Conservation (phyloP, 2,113 vertebrate species). For the Pachyramphus minor region DNA sequence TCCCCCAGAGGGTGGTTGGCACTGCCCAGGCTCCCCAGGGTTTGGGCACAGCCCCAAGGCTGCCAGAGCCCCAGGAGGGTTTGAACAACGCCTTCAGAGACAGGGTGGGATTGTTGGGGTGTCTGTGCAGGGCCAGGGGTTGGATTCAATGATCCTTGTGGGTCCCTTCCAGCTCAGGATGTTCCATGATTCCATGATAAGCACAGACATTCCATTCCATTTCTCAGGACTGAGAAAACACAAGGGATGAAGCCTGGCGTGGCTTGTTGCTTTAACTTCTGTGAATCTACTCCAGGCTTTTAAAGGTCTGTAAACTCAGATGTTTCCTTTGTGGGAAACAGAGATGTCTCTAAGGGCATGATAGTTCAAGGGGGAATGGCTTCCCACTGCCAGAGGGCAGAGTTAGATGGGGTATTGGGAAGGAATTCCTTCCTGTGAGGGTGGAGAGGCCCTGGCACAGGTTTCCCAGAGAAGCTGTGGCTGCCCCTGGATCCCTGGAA, state of each 20-base stretch:
- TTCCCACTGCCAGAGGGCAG: neutral
- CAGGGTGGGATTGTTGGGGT: no score
- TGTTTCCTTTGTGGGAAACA: neutral
- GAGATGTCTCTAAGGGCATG: no score
- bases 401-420: neutral
- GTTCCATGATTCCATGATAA: neutral
- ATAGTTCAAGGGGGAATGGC: neutral
- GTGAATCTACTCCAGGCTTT: neutral
- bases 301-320: neutral
- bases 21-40: no score
- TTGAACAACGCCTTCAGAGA: no score
- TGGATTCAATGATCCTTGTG: no score
- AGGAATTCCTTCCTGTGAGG: neutral
- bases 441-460: neutral
- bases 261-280: neutral
- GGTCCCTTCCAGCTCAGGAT: no score
- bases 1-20: no score
- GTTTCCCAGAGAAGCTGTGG: neutral
- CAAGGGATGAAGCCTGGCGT: fast-evolving
- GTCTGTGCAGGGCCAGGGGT: no score
- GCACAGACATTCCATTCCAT: fast-evolving
- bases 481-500: neutral
- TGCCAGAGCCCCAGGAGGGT: no score
- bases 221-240: neutral
- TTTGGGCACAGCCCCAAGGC: no score